Percentiles rank a stretch among this genome's conserved stretches.
phyloP scores from a whole-genome alignment of 2,797 vertebrate species.

The Buphagus erythrorhynchus region DNA sequence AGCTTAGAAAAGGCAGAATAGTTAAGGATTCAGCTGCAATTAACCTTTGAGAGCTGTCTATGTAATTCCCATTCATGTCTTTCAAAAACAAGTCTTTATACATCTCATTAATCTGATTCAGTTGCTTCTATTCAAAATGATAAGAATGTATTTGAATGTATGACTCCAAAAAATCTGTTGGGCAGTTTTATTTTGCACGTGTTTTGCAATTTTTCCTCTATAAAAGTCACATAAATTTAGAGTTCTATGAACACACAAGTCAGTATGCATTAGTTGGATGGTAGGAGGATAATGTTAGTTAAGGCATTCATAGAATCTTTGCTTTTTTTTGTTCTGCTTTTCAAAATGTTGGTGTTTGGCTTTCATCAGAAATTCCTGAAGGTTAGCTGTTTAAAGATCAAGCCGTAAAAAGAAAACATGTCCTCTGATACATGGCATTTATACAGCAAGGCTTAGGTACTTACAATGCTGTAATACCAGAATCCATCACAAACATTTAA shows the following conservation, averaged over 20 bases:
- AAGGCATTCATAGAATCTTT: background rate
- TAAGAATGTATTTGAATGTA: background rate
- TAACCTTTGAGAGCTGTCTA: background rate
- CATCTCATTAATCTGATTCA: background rate
- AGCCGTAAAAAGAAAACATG: background rate
- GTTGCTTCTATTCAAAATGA: background rate
- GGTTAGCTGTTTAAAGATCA: background rate
- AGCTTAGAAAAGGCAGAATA: background rate
- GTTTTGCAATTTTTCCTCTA: background rate
- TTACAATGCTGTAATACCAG: rapidly evolving
- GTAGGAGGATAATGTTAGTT: background rate
- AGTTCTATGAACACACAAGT: background rate
- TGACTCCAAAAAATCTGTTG: background rate
- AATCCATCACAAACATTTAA: background rate
- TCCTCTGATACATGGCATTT: background rate
- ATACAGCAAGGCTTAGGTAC: background rate
- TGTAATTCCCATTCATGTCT: background rate
- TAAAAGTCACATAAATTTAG: background rate
- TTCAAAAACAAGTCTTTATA: background rate
- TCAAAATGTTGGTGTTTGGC: background rate
- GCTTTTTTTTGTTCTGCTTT: background rate
- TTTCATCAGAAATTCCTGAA: background rate
- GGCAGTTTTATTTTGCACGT: background rate
- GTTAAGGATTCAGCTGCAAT: background rate
- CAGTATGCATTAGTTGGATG: background rate